These are phyloP conservation scores for Desmodus rotundus DNA, from an alignment of 2,113 vertebrate genomes.

Conservation along the genomic window DNA sequence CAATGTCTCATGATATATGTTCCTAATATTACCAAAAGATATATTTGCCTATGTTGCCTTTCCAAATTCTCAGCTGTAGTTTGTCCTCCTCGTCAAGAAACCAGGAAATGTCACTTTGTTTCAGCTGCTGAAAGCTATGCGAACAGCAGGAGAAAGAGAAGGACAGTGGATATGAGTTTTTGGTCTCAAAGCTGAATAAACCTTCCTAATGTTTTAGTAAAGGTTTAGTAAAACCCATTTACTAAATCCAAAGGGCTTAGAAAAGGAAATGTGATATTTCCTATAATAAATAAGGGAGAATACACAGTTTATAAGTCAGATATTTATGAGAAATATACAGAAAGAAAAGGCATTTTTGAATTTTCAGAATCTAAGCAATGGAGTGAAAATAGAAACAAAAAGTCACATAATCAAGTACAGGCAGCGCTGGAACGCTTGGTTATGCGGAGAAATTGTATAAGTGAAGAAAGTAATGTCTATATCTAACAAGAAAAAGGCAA, in stretches of 20 bases:
- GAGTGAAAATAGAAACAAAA: constrained; percentile 21
- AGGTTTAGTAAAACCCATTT: background rate
- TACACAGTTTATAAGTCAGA: background rate
- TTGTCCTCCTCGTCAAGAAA: background rate
- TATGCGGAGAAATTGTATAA: background rate
- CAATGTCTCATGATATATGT: background rate
- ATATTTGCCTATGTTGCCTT: background rate
- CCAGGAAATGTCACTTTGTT: background rate
- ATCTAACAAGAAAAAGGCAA: background rate
- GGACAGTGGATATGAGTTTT: background rate
- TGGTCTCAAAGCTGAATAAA: background rate
- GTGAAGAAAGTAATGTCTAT: background rate
- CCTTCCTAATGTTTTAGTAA: background rate
- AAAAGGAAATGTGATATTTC: constrained; percentile 1
- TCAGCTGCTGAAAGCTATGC: background rate
- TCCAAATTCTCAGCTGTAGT: background rate
- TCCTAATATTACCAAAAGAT: background rate
- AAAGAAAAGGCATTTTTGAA: constrained; percentile 15
- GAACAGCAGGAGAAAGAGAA: background rate
- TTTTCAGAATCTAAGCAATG: background rate
- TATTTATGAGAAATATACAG: background rate
- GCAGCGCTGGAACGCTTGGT: background rate
- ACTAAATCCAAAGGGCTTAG: background rate
- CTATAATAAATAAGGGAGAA: background rate
- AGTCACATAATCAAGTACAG: background rate